Conservation (phyloP, 2,797 vertebrate genomes). For the Tadarida brasiliensis region DNA sequence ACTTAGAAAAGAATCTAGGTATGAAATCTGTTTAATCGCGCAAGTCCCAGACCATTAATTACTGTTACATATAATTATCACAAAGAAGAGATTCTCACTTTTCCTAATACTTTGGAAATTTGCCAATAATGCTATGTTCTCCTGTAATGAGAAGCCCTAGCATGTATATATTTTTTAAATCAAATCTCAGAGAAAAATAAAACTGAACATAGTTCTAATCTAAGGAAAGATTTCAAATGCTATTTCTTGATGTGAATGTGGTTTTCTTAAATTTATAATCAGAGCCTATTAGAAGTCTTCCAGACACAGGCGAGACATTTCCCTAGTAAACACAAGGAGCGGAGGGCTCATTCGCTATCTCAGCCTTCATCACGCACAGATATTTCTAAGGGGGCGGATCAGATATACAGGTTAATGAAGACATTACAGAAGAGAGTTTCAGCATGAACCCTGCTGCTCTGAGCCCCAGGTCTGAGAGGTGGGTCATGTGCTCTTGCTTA, state of each 20-base stretch:
- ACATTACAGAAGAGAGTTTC: neutral
- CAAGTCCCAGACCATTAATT: slow-evolving; percentile 74
- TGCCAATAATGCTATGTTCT: slow-evolving; percentile 15
- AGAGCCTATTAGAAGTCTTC: neutral
- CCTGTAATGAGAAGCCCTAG: slow-evolving; percentile 51
- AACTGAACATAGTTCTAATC: slow-evolving; percentile 51
- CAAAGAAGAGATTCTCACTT: slow-evolving; percentile 72
- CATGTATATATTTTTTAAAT: slow-evolving; percentile 47
- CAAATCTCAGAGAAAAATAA: slow-evolving; percentile 55
- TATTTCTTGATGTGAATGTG: slow-evolving; percentile 8
- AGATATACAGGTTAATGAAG: slow-evolving; percentile 2
- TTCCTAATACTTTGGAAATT: slow-evolving; percentile 66
- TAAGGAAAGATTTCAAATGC: slow-evolving; percentile 34
- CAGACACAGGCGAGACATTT: neutral
- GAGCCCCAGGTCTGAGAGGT: neutral
- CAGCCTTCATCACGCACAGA: neutral
- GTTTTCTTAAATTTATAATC: slow-evolving; percentile 38
- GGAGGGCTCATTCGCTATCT: neutral
- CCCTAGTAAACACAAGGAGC: neutral
- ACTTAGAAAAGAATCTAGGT: slow-evolving; percentile 63
- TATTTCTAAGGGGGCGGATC: neutral
- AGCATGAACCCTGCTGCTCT: neutral
- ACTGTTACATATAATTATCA: slow-evolving; percentile 73
- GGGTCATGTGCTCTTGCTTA: neutral
- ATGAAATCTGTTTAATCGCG: slow-evolving; percentile 77